phyloP scores from a whole-genome alignment of 2,888 invertebrate species.

The Pammene aurita region DNA sequence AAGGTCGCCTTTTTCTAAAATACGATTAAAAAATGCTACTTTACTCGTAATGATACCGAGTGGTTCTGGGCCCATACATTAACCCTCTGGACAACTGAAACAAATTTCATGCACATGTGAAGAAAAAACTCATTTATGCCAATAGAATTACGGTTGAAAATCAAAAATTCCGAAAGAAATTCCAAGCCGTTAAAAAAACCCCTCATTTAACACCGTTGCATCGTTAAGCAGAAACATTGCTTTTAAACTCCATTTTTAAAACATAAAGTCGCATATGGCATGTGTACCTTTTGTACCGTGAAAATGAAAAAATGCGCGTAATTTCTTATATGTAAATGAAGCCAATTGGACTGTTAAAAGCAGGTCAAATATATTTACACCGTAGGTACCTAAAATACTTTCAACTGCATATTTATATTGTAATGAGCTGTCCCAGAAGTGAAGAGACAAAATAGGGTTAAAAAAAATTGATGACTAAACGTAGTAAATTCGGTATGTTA shows the following conservation, averaged over 20 bases:
- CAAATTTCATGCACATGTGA: neutral
- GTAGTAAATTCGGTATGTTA: too few relatives aligned
- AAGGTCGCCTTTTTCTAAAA: too few relatives aligned
- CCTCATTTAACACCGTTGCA: conserved; percentile 8
- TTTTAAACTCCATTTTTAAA: conserved; percentile 1
- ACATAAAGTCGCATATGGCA: neutral
- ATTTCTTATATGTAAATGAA: neutral
- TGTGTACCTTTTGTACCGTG: neutral
- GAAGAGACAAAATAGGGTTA: too few relatives aligned
- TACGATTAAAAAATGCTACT: too few relatives aligned
- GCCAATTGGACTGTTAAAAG: neutral
- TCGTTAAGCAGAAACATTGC: conserved; percentile 11
- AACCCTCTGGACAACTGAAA: conserved; percentile 71
- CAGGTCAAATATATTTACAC: neutral
- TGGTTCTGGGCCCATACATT: too few relatives aligned
- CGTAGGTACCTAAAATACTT: neutral
- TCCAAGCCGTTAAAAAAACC: neutral
- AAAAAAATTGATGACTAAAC: too few relatives aligned
- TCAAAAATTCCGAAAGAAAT: neutral
- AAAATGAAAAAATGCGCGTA: neutral
- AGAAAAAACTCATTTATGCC: neutral
- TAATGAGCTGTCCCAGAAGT: too few relatives aligned
- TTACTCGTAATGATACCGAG: too few relatives aligned
- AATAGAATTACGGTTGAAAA: neutral
- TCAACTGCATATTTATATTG: too few relatives aligned